These are phyloP conservation scores for Stictonetta naevosa DNA, from an alignment of 2,113 vertebrate genomes.

Conservation along the genomic window DNA sequence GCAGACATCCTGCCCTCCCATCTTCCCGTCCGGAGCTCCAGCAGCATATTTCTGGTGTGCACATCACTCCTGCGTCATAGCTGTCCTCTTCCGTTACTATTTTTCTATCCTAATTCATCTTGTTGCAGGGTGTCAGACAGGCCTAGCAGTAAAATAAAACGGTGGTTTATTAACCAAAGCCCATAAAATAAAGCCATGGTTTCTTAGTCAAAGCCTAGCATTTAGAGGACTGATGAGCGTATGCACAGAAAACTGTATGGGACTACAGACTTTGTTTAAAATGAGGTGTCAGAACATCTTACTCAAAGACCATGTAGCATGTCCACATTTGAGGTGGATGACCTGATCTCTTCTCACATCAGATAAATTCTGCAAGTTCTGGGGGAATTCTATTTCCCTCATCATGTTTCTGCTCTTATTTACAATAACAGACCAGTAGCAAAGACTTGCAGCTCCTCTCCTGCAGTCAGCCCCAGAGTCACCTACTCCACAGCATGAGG, in stretches of 20 bases:
- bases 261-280: neutral
- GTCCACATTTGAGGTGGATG: neutral
- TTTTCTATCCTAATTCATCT: slow-evolving; percentile 6
- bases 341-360: neutral
- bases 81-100: neutral
- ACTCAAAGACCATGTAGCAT: neutral
- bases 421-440: neutral
- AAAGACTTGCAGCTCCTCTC: neutral
- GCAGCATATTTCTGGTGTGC: neutral
- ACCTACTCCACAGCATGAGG: fast-evolving
- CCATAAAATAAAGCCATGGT: neutral
- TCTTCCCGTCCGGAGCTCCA: neutral
- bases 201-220: neutral
- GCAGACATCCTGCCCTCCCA: neutral
- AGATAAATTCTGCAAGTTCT: neutral
- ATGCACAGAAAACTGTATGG: neutral
- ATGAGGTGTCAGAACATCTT: neutral
- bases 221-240: neutral
- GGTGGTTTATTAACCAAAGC: slow-evolving; percentile 4
- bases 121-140: neutral
- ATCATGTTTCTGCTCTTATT: neutral
- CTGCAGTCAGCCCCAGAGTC: neutral
- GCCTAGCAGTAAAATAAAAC: slow-evolving; percentile 7
- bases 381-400: neutral
- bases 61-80: neutral